Conservation (phyloP, 23 tunicate species). For the Oikopleura albicans region DNA sequence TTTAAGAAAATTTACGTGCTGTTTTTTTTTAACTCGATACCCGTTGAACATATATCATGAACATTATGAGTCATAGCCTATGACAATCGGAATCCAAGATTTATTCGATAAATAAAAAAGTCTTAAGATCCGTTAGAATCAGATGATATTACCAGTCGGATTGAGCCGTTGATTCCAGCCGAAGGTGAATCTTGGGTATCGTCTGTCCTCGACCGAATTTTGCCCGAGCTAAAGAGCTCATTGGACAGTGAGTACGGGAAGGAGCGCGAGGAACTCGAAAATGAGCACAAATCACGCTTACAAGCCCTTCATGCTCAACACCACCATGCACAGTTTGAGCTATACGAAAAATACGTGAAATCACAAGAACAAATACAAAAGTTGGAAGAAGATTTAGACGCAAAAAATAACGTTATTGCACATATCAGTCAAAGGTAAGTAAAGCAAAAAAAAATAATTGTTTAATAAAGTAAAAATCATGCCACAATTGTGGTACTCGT, state of each 20-base stretch:
- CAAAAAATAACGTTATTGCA: background rate
- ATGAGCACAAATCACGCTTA: background rate
- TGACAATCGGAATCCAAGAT: too few relatives aligned
- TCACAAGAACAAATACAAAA: slow-evolving; percentile 7
- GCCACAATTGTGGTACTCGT: too few relatives aligned
- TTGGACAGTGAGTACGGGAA: background rate
- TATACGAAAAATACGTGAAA: background rate
- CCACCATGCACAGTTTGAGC: slow-evolving; percentile 1
- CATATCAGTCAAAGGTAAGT: background rate
- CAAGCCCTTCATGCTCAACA: slow-evolving; percentile 1
- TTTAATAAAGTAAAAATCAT: too few relatives aligned
- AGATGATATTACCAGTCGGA: background rate
- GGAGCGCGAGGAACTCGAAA: background rate
- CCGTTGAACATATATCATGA: too few relatives aligned
- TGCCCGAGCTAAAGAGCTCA: background rate
- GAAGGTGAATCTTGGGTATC: background rate
- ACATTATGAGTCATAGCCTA: too few relatives aligned
- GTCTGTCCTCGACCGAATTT: background rate
- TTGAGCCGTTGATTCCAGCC: background rate
- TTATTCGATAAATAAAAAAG: too few relatives aligned
- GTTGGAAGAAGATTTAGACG: background rate
- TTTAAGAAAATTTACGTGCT: too few relatives aligned
- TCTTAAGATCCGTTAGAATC: background rate
- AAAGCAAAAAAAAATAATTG: too few relatives aligned
- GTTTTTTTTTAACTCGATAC: too few relatives aligned